These are phyloP conservation scores for Chalcosyrphus nemorum DNA, from an alignment of 2,888 invertebrate genomes.

Conservation along the genomic window DNA sequence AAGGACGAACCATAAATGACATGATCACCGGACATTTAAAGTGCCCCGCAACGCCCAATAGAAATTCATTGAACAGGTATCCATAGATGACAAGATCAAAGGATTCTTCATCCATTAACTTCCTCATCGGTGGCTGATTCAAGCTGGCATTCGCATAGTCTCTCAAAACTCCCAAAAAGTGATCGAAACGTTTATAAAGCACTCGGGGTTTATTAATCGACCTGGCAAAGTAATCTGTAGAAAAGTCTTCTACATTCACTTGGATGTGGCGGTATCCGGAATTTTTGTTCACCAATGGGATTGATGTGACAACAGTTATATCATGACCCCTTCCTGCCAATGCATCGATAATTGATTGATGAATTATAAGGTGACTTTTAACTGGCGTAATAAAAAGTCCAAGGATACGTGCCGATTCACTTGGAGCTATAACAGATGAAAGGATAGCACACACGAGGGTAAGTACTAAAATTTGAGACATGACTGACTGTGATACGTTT, in stretches of 20 bases:
- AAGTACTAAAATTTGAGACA: no score
- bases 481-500: no score
- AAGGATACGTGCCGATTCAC: no score
- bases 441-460: no score
- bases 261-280: slow-evolving; percentile 77
- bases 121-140: slow-evolving; percentile 65
- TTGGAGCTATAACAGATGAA: no score
- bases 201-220: no score
- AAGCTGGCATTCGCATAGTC: slow-evolving; percentile 42
- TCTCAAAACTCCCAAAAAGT: background rate
- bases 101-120: slow-evolving; percentile 70
- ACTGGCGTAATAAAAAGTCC: slow-evolving; percentile 80
- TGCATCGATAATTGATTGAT: slow-evolving; percentile 78
- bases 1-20: slow-evolving; percentile 69
- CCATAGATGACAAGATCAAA: slow-evolving; percentile 76
- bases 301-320: slow-evolving; percentile 78
- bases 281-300: slow-evolving; percentile 77
- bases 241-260: slow-evolving; percentile 59
- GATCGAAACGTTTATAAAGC: no score
- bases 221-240: no score
- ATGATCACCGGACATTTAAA: slow-evolving; percentile 75
- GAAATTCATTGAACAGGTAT: slow-evolving; percentile 73
- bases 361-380: slow-evolving; percentile 80
- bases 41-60: slow-evolving; percentile 75
- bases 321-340: slow-evolving; percentile 80